These are phyloP conservation scores for Hydra vulgaris DNA, from an alignment of 30 jellyfish, hydroid and myxozoan species.

Conservation along the genomic window DNA sequence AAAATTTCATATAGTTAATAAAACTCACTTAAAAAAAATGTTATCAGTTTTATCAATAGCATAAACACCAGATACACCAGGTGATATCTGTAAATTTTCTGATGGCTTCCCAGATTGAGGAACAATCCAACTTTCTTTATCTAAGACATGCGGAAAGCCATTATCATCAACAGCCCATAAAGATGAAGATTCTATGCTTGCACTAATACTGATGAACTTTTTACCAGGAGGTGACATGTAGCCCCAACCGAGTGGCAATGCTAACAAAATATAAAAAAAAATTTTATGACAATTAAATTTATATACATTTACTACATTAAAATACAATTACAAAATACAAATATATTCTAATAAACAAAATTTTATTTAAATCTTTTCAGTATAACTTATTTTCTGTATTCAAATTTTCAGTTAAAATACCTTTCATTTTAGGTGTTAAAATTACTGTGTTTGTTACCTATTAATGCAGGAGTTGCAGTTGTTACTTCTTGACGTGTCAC, in stretches of 20 bases:
- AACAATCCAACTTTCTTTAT: background rate
- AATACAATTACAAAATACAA: no score
- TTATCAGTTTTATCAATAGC: slow-evolving; percentile 13
- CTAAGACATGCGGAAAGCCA: slow-evolving; percentile 20
- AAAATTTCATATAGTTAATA: background rate
- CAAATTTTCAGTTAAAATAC: no score
- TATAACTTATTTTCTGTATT: no score
- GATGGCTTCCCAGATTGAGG: slow-evolving; percentile 17
- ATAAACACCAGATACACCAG: slow-evolving; percentile 21
- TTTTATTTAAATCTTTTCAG: no score
- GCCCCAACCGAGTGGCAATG: slow-evolving; percentile 23
- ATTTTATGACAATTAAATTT: background rate
- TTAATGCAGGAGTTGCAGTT: no score
- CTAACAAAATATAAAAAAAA: background rate
- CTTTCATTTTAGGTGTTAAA: no score
- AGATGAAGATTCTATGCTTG: slow-evolving; percentile 17
- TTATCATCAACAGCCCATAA: slow-evolving; percentile 19
- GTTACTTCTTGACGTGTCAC: no score
- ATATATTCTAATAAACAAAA: no score
- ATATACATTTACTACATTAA: no score
- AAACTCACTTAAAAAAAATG: slow-evolving; percentile 1
- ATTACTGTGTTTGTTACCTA: no score
- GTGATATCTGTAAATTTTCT: slow-evolving; percentile 5
- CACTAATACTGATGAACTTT: slow-evolving; percentile 9
- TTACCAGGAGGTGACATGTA: slow-evolving; percentile 9